Evolutionary conservation across 2,797 vertebrate genomes (phyloP), one percentile per base, ranked within the genome.

Genomic region (Microchirus variegatus): DNA sequence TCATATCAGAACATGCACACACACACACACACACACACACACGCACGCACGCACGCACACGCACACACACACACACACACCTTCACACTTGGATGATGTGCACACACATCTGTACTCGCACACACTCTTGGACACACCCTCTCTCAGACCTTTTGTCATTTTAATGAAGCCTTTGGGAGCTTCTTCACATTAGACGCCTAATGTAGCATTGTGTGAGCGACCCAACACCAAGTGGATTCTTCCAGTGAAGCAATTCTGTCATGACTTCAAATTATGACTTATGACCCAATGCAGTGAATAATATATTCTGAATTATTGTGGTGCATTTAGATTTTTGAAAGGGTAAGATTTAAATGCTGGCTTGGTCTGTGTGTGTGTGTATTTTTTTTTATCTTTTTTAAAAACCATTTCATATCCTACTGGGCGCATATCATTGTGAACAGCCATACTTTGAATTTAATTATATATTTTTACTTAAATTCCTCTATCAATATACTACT

Each of bases 401-500:
- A 85, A 78, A 87, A 81, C 81, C 38, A 66, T 84, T 83, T 84
- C 83, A 85, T 87, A 87, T 89, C 77, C 72, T 74, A 66, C 50
- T 42, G 50, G n/a, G n/a, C 67, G 71, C 77, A 61, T 79, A 75
- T 89, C 66, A 85, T 85, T 87, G 80, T 87, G 78, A 83, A 84
- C 11, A 58, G 79, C 80, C 69, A 80, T 75, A 65, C 77, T 71
- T 74, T 66, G 63, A 84, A 87, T 90, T 86, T 78, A 87, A 90
- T 89, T 81, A 78, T 81, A 83, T 83, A 52, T 77, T 31, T 75
- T 77, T 65, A 52, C 80, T 86, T 85, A 74, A 85, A 90, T 84
- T 88, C 88, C 83, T 88, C 73, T 87, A 81, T 87, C 88, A 90
- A 90, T 90, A 91, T 88, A 88, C 90, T 87, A 91, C 80, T 87